Evolutionary conservation across 2,113 vertebrate genomes (phyloP), one percentile per base, ranked within the genome.

Genomic region (Indri indri): DNA sequence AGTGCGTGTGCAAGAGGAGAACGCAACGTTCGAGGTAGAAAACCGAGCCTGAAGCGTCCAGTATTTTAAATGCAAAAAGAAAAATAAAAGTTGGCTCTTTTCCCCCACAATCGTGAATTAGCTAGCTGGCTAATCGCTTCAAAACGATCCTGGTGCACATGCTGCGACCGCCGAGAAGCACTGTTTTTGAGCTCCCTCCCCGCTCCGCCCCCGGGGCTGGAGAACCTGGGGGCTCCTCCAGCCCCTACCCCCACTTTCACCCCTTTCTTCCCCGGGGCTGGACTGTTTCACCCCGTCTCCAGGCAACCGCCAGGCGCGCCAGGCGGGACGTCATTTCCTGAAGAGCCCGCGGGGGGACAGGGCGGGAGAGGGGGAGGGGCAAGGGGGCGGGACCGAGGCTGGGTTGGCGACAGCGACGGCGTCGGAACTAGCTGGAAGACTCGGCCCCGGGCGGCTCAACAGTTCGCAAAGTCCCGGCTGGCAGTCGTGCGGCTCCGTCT

Each of bases 241-340:
- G 57, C 82, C 42, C n/a, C 50, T 59, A 32, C 83, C 80, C 91
- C 40, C 37, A 84, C 94, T 73, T 90, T 77, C 96, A 91, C 95
- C 92, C 86, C 68, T 90, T n/a, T 77, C 88, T 89, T 87, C 37
- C 47, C 96, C 52, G n/a, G 79, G 68, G 57, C 95, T 6, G 91
- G 95, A 92, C 98, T 98, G 98, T 98, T 98, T 98, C 98, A 97
- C 97, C 88, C 94, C 32, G 98, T 98, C 98, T 98, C 98, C 96
- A 91, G 97, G 98, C 98, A 98, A 98, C 98, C 83, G 90, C 52
- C 88, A 73, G 96, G 98, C 90, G 94, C 88, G 12, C 95, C 80
- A 89, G 95, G 68, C 89, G 97, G 59, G 85, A 97, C 98, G 98
- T 98, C 98, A 99, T 97, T 99, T 99, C 98, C 98, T 98, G 98